phyloP scores from a whole-genome alignment of 2,113 vertebrate species.

The Mormyrus iriodes region DNA sequence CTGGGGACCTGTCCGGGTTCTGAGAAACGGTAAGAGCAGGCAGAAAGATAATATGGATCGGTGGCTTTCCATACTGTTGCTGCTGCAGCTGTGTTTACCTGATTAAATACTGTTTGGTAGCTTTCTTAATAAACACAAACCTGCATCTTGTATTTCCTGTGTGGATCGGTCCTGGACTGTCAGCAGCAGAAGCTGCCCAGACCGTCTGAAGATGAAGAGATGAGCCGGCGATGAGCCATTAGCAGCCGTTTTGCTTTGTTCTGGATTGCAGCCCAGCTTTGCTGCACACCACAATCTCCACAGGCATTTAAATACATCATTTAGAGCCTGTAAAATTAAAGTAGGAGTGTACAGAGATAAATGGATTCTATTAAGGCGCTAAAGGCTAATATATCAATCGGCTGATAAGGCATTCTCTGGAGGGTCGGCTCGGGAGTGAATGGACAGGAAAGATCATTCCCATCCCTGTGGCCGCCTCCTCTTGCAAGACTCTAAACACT shows the following conservation, averaged over 20 bases:
- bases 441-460: constrained; percentile 16
- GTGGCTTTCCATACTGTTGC: not conserved
- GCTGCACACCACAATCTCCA: constrained; percentile 54
- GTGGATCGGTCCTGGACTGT: not conserved
- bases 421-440: constrained; percentile 34
- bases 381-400: constrained; percentile 57
- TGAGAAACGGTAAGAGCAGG: not conserved
- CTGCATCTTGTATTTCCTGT: not conserved
- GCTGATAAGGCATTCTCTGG: constrained; percentile 52
- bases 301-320: constrained; percentile 56
- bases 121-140: not conserved
- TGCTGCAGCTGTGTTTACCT: not conserved
- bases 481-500: constrained; percentile 27
- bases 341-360: constrained; percentile 55
- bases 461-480: not conserved
- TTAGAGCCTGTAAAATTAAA: constrained; percentile 54
- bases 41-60: not conserved
- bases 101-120: not conserved
- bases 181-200: not conserved
- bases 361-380: constrained; percentile 58
- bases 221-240: constrained; percentile 48
- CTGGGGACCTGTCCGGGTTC: not conserved
- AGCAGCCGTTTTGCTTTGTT: constrained; percentile 50
- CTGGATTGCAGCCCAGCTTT: constrained; percentile 21
- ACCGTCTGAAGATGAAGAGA: not conserved